Conservation (phyloP, 2,113 vertebrate species). For the Zosterops borbonicus region DNA sequence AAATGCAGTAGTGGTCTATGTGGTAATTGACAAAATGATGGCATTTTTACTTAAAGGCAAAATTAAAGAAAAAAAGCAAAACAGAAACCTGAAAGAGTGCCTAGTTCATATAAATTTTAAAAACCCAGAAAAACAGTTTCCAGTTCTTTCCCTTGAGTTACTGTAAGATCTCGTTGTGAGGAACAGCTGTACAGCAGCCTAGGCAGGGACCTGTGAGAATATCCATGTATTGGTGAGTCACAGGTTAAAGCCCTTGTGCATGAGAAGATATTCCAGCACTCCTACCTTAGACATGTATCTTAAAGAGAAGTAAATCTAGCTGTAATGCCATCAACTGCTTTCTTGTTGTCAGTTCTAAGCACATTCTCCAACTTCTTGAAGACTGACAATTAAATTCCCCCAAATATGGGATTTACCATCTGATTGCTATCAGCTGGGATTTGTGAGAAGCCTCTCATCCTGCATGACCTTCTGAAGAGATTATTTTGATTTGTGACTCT, state of each 20-base stretch:
- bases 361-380: not conserved
- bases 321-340: not conserved
- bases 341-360: not conserved
- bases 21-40: not conserved
- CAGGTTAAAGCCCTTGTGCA: not conserved
- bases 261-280: not conserved
- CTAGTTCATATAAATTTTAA: not conserved
- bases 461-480: not conserved
- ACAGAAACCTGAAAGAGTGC: not conserved
- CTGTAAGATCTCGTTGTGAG: not conserved
- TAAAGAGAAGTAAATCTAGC: not conserved
- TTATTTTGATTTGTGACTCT: not conserved
- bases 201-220: not conserved
- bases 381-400: not conserved
- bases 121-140: not conserved
- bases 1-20: not conserved
- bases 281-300: not conserved
- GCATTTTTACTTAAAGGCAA: not conserved
- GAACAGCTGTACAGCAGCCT: not conserved
- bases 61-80: not conserved
- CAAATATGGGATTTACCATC: not conserved
- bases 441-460: not conserved
- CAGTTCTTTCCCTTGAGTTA: not conserved
- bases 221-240: fast-evolving
- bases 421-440: not conserved